Evolutionary conservation across 2,888 invertebrate genomes (phyloP), one percentile per base, ranked within the genome.

Genomic region (Phengaris alcon): DNA sequence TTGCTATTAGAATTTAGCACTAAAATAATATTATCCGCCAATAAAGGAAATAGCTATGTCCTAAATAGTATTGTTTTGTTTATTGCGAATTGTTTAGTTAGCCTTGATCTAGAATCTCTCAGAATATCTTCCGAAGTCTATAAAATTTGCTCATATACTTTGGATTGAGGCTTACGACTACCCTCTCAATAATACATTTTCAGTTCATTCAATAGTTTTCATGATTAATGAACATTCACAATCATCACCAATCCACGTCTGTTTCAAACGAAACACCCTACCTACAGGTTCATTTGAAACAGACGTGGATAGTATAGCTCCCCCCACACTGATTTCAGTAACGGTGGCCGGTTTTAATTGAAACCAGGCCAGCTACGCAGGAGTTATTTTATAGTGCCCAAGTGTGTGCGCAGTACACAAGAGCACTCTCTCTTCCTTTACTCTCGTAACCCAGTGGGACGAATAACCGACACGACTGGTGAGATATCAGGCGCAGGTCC

Each of bases 21-120:
- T 7, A 64, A 9, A 10, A 59, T 59, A 10, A 2, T 59, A 10
- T 59, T 59, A 22, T 59, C 22, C 22, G 9, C 15, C 10, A 64
- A 64, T 64, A 12, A 35, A 44, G 12, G 64, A 64, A 64, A 44
- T 7, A 64, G 59, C 59, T 64, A 64, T 64, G 64, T 35, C 64
- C 64, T 64, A 64, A 64, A 64, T 64, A 35, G 9, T 64, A 64
- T 64, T n/a, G n/a, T n/a, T n/a, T n/a, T n/a, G n/a, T n/a, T n/a
- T 48, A 48, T 1, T 35, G 35, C 35, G 12, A 64, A 64, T 64
- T 64, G 35, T 64, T 64, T 64, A 13, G 35, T 13, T 12, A 64
- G 64, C 10, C 64, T 35, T 64, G 64, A 64, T 64, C 64, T 64
- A 35, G 64, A 64, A 64, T 64, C 35, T 64, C 13, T 6, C 35